Conservation (phyloP, 2,888 invertebrate species). For the Rhyacophila evoluta region DNA sequence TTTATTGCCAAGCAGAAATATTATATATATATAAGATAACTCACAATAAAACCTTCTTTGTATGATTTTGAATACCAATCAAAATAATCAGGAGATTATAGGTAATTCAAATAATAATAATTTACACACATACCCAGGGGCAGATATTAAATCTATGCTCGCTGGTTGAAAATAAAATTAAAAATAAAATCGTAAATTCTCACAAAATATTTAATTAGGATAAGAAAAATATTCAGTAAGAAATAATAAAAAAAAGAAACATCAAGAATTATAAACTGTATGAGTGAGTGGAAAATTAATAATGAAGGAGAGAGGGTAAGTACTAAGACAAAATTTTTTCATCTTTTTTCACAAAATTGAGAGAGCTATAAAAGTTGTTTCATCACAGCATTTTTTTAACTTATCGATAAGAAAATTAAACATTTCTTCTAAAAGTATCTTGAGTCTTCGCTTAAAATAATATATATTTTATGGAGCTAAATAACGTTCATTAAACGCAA, state of each 20-base stretch:
- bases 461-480: too few species aligned
- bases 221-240: not conserved
- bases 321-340: not conserved
- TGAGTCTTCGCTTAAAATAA: too few species aligned
- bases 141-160: conserved; percentile 2
- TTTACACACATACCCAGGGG: not conserved
- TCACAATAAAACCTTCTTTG: too few species aligned
- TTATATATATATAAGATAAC: not conserved
- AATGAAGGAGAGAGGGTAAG: not conserved
- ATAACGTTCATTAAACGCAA: too few species aligned
- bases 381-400: too few species aligned
- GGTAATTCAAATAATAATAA: not conserved
- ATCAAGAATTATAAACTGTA: not conserved
- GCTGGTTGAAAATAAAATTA: not conserved
- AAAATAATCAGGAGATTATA: too few species aligned
- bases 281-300: not conserved
- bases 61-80: too few species aligned
- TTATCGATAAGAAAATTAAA: too few species aligned
- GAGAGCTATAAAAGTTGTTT: too few species aligned
- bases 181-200: not conserved
- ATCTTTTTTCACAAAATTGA: too few species aligned
- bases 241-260: not conserved
- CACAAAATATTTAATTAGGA: not conserved
- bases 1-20: not conserved
- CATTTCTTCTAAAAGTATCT: too few species aligned